Evolutionary conservation across 2,113 vertebrate genomes (phyloP), one percentile per base, ranked within the genome.

Genomic region (Chamaetylas fuelleborni): DNA sequence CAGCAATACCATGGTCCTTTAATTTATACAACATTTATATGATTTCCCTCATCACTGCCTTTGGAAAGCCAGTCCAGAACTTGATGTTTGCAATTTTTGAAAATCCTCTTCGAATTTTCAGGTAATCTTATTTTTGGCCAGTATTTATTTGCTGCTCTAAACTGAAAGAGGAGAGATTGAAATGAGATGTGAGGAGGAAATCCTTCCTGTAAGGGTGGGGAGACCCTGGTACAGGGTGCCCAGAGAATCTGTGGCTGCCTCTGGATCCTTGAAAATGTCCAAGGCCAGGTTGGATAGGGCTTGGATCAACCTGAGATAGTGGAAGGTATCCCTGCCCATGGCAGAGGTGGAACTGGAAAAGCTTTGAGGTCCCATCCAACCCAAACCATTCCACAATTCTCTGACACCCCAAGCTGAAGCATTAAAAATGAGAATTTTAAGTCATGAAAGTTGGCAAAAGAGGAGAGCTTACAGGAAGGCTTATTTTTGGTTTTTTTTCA

Each of bases 261-360:
- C 45, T 34, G 71, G 43, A 74, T 47, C 38, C 45, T n/a, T 76
- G 78, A 14, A 5, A 53, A 2, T 74, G n/a, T 13, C 69, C 70
- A 40, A 61, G 53, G 19, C 11, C 69, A 45, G 28, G 14, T 0
- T 89, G 78, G 69, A 60, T 0, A 0, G 28, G 2, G 19, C 11
- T 74, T 82, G n/a, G 78, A 53, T 2, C 19, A 19, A 0, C 9
- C 53, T 74, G 47, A 61, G 38, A 5, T 0, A 6, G 8, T 38
- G 61, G 38, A 1, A 67, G 7, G 8, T 53, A 61, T 57, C 23
- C 36, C 26, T 77, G 53, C 3, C 16, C 36, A 42, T 23, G 33
- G 23, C 14, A 69, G 26, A 33, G 9, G 1, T 74, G 38, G 61
- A 5, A 67, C 12, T 8, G 25, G 47, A 76, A 34, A 47, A 54